Evolutionary conservation across 1,140 invertebrate genomes (phyloP), one percentile per base, ranked within the genome.

Genomic region (Heliconius melpomene): DNA sequence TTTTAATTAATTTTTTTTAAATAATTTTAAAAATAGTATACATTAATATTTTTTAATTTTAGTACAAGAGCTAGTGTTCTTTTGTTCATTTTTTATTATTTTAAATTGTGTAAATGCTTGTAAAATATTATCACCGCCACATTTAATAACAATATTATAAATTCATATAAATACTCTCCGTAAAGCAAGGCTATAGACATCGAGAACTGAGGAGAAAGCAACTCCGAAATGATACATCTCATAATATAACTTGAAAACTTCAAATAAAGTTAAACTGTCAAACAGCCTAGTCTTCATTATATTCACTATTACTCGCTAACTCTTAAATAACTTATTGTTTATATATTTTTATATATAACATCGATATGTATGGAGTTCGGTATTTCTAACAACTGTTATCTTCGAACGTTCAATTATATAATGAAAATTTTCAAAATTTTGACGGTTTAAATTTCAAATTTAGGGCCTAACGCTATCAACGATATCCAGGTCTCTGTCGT

Each of bases 331-430:
- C 88, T 92, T 91, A 92, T 76, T 79, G 60, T 82, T 86, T 84
- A 85, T 86, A 82, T 87, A 74, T 75, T 78, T 78, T 89, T 88
- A 89, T 91, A 91, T 90, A 89, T 90, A 94, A 93, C 91, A 93
- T 92, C 92, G 92, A 94, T 94, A 94, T 94, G 92, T 94, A 94
- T 94, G 89, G 87, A 86, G 86, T 90, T 90, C 86, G 90, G 88
- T 92, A 90, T 87, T 88, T 83, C 89, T 92, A 90, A 87, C 79
- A 90, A 91, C 87, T 90, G 85, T 82, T 79, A 82, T 77, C 40
- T 46, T 46, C 40, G 40, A 76, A 79, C 32, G 71, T 52, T 82
- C 75, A 82, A 78, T 80, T 75, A 72, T 60, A 76, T 79, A 72
- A 79, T 78, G 72, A 81, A 81, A 60, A 74, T 16, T 77, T 79